phyloP scores from a whole-genome alignment of 2,797 vertebrate genomes.

The Ispidina picta region DNA sequence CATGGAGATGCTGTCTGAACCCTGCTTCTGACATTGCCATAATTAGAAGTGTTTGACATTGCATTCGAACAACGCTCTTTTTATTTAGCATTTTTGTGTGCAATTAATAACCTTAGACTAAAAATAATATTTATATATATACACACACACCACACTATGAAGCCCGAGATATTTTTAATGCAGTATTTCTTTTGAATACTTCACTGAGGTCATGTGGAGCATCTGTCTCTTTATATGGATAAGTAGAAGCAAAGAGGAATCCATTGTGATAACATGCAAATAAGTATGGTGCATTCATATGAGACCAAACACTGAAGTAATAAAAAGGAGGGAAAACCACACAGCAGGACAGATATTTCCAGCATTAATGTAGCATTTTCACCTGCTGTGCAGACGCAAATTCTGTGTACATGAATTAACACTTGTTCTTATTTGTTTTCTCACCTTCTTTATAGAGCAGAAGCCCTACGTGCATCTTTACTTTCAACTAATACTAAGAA shows the following conservation, averaged over 20 bases:
- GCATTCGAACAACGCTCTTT: background rate
- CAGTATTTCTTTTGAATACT: constrained; percentile 12
- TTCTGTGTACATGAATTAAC: constrained; percentile 57
- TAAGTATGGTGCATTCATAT: constrained; percentile 45
- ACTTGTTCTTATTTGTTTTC: constrained; percentile 68
- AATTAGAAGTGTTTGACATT: constrained; percentile 18
- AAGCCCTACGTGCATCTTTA: background rate
- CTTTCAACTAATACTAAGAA: constrained; percentile 41
- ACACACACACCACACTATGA: background rate
- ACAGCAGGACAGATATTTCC: constrained; percentile 50
- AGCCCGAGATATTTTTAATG: background rate
- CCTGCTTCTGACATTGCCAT: constrained; percentile 23
- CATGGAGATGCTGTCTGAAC: background rate
- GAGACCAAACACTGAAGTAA: constrained; percentile 37
- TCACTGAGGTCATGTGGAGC: constrained; percentile 3
- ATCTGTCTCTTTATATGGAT: constrained; percentile 38
- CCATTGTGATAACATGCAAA: constrained; percentile 45
- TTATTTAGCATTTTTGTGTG: constrained; percentile 9
- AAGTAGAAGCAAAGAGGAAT: constrained; percentile 17
- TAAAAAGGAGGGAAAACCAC: constrained; percentile 54
- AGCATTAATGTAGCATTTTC: constrained; percentile 50
- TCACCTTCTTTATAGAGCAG: constrained; percentile 49
- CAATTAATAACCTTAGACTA: constrained; percentile 31
- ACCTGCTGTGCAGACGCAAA: constrained; percentile 41
- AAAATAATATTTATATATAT: constrained; percentile 1